Evolutionary conservation across 64 coral and sea anemone species (phyloP), one percentile per base, ranked within the genome.

Genomic region (Actinia equina): DNA sequence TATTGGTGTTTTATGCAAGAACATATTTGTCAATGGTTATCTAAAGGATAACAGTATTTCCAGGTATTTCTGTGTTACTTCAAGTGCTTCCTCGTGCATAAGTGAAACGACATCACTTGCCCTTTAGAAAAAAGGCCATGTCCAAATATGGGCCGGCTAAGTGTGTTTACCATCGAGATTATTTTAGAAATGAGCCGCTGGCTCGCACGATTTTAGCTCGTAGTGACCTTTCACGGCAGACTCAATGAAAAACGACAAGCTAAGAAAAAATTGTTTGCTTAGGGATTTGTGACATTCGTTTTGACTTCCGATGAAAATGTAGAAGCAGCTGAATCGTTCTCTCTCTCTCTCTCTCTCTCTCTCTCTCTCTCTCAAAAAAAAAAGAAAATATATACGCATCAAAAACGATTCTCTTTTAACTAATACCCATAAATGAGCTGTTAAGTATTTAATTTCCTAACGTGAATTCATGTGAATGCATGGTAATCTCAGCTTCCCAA

Each of bases 111-210:
- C n/a, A 42, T 74, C 8, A 41, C 69, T 74, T 74, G 69, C 0
- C 69, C 4, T 74, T 74, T 74, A 1, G 69, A 26, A 30, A 14
- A 74, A 27, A 74, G 23, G 69, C 27, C 69, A 74, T 74, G n/a
- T 16, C 69, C 69, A 74, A 74, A 74, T 74, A 74, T 74, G 69
- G 69, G 69, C 25, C 25, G 69, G 27, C 69, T 37, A 11, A 10
- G n/a, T 42, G 69, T 74, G 69, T 74, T 74, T 74, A 74, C 69
- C n/a, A 74, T 74, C 27, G 12, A 15, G 69, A 74, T 74, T 41
- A 74, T 74, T 74, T 74, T 74, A 74, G 69, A 30, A 74, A 74
- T 42, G 69, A 74, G 69, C 69, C 69, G 69, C 69, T 74, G 69
- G 69, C 69, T 16, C 41, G 69, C 69, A 74, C 26, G 69, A 26